Evolutionary conservation across 1,140 invertebrate species (phyloP), one percentile per base, ranked within the genome.

Genomic region (Drosophila arawakana): DNA sequence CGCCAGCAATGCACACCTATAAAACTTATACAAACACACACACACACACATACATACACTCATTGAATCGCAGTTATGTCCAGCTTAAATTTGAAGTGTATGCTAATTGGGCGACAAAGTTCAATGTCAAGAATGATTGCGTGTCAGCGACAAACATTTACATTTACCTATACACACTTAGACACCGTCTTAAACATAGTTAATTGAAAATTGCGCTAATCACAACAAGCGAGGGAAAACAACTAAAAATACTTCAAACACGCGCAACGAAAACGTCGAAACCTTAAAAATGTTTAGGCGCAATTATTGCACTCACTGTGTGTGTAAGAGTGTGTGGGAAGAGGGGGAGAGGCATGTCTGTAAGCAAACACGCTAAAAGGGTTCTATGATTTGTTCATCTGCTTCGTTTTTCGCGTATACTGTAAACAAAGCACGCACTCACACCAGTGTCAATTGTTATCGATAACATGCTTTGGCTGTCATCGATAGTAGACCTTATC

Each of bases 221-320:
- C 55, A 79, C 47, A 67, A 44, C 21, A 60, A 44, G 49, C 37
- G 43, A 66, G 50, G 41, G 11, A 41, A 74, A 71, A 55, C 58
- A 81, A 85, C 81, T 85, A 83, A 80, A 83, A 83, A 83, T 83
- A 83, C 72, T 83, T 76, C 81, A 81, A 84, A 80, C 80, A 82
- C 62, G 62, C 58, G 65, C 39, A 77, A 77, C 55, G 35, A 15
- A 10, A 67, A 73, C 11, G 11, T 18, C 43, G 81, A 84, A 84
- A 55, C 81, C 81, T 41, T 81, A 85, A 49, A 74, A 85, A 85
- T 71, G 77, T 78, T 70, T 78, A 85, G 73, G 69, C 81, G 70
- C 74, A 81, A 85, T 81, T 85, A 74, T 84, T 81, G 43, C 63
- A 66, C 46, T 61, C 47, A 7, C 37, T 44, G 35, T 59, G 25